A percentile compares a stretch with the other conserved stretches of the same genome.
Evolutionary conservation across 1,140 invertebrate genomes (phyloP).

Genomic region (Scylla paramamosain): DNA sequence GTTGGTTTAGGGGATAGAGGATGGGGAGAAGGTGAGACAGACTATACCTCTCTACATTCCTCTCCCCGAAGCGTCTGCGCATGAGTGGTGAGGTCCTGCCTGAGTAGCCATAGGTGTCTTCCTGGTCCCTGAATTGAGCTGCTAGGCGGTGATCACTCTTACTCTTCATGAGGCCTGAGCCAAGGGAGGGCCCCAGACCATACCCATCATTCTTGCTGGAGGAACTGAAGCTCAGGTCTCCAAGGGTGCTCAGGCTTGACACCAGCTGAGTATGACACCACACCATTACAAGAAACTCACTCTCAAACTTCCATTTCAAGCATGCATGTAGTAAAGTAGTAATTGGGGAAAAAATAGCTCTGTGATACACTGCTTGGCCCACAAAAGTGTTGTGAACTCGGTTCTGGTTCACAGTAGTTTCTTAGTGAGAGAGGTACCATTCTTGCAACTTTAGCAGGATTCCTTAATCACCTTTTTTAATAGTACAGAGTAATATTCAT

Average conservation of each 20-base stretch:
- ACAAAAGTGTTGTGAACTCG: too few species aligned
- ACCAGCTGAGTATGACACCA: conserved; percentile 85
- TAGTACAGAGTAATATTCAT: too few species aligned
- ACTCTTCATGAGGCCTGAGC: conserved; percentile 91
- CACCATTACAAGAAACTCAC: neutral
- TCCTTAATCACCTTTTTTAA: too few species aligned
- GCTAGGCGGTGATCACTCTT: conserved; percentile 96
- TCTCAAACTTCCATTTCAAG: too few species aligned
- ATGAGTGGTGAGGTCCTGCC: conserved; percentile 76
- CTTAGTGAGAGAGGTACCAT: too few species aligned
- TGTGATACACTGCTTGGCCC: too few species aligned
- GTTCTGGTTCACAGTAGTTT: too few species aligned
- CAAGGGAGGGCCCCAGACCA: conserved; percentile 79
- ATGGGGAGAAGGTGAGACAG: conserved; percentile 79
- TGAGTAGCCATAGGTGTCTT: conserved; percentile 82
- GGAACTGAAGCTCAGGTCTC: conserved; percentile 90
- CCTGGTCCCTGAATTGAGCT: conserved; percentile 92
- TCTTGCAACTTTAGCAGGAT: too few species aligned
- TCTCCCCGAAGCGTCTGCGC: conserved; percentile 78
- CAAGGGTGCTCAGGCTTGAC: conserved; percentile 90
- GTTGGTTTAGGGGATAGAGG: neutral
- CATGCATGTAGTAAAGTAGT: too few species aligned
- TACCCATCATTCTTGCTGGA: conserved; percentile 81
- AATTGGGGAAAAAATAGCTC: too few species aligned
- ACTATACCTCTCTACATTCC: conserved; percentile 80